Percentiles rank a stretch among this genome's conserved stretches.
Evolutionary conservation across 2,888 invertebrate species (phyloP).

Genomic region (Cetonia aurata): DNA sequence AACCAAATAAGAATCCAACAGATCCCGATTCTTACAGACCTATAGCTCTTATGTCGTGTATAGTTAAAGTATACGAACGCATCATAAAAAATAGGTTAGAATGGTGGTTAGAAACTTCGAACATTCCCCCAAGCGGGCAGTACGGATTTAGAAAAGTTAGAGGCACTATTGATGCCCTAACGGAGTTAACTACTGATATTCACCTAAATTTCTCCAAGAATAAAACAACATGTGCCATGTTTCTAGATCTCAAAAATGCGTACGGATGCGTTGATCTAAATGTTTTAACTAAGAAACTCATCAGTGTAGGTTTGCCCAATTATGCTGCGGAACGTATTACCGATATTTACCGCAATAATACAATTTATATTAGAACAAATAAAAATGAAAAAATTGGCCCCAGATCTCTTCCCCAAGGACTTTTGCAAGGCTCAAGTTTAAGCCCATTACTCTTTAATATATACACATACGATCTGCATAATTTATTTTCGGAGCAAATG

Average conservation of each 20-base stretch:
- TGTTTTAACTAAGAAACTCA: not conserved
- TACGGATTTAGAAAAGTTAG: constrained; percentile 23
- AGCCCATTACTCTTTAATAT: constrained; percentile 4
- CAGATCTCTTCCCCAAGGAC: not conserved
- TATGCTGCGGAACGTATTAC: not conserved
- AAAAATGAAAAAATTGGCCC: constrained; percentile 6
- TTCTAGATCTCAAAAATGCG: constrained; percentile 15
- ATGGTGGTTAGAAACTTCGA: constrained; percentile 24
- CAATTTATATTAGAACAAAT: not conserved
- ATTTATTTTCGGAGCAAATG: not conserved
- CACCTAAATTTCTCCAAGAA: not conserved
- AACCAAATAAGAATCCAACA: constrained; percentile 2
- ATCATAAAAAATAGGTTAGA: constrained; percentile 23
- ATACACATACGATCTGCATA: not conserved
- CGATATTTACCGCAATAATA: not conserved
- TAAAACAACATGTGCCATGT: not conserved
- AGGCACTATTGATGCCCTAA: constrained; percentile 7
- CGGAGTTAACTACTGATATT: constrained; percentile 6
- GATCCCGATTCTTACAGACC: constrained; percentile 9
- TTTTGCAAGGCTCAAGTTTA: not conserved
- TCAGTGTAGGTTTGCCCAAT: not conserved
- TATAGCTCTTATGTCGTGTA: constrained; percentile 15
- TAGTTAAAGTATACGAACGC: constrained; percentile 18
- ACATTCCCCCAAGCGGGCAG: not conserved
- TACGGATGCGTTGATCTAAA: constrained; percentile 12